Evolutionary conservation across 2,113 vertebrate genomes (phyloP).

Genomic region (Crotalus viridis): DNA sequence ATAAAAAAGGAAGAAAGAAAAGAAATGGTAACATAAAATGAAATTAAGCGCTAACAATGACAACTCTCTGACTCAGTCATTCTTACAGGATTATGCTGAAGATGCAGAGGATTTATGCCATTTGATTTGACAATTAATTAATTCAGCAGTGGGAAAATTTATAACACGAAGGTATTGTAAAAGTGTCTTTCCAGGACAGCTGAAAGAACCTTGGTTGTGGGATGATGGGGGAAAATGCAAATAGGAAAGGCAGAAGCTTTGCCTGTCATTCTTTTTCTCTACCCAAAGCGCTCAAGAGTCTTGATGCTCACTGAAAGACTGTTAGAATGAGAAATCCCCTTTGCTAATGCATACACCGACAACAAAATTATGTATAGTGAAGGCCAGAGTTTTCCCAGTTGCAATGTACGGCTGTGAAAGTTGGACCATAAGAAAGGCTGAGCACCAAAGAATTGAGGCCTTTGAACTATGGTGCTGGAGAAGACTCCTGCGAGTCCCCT

Average conservation of each 20-base stretch:
- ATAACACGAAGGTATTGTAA: background rate
- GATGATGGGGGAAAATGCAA: too few species aligned
- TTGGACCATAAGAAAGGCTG: too few species aligned
- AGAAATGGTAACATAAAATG: background rate
- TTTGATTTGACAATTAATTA: conserved; percentile 6
- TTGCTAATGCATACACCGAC: background rate
- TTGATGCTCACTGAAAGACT: background rate
- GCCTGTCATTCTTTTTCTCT: background rate
- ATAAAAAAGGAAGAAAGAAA: background rate
- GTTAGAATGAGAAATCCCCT: background rate
- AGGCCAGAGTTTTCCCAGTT: too few species aligned
- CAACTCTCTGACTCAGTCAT: background rate
- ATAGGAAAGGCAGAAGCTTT: background rate
- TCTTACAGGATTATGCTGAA: background rate
- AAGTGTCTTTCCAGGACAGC: background rate
- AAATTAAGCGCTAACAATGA: conserved; percentile 1
- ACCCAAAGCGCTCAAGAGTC: background rate
- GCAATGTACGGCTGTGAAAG: too few species aligned
- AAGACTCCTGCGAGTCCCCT: too few species aligned
- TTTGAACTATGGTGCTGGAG: too few species aligned
- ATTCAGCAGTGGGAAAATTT: conserved; percentile 3
- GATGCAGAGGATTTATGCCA: background rate
- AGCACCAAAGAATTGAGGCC: too few species aligned
- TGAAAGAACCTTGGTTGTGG: background rate
- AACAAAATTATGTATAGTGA: too few species aligned